A percentile compares a stretch with the other conserved stretches of the same genome.
These are phyloP conservation scores for Luperina testacea DNA, from an alignment of 2,888 invertebrate species.

Conservation along the genomic window DNA sequence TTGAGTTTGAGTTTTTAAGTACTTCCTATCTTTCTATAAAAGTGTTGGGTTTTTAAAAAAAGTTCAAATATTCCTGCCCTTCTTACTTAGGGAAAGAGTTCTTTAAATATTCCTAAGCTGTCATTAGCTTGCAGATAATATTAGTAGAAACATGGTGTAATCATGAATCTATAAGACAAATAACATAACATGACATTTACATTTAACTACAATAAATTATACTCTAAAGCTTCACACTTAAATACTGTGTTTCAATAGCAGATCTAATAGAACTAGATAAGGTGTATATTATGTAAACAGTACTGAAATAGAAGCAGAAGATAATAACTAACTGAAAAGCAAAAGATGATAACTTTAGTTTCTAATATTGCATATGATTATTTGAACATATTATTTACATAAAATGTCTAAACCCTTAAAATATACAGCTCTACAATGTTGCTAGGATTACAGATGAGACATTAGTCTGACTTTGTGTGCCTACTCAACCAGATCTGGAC, in stretches of 20 bases:
- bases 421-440: not conserved
- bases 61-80: not conserved
- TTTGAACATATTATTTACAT: conserved; percentile 12
- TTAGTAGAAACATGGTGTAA: not conserved
- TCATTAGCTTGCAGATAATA: not conserved
- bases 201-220: conserved; percentile 8
- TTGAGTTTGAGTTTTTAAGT: no score
- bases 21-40: not conserved
- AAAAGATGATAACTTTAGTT: not conserved
- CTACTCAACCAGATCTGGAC: conserved; percentile 72
- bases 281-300: conserved; percentile 13
- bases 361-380: conserved; percentile 19
- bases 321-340: conserved; percentile 1
- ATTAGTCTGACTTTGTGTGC: conserved; percentile 34
- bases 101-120: not conserved
- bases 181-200: conserved; percentile 9
- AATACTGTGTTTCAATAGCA: conserved; percentile 21
- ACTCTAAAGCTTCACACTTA: not conserved
- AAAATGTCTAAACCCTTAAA: conserved; percentile 1
- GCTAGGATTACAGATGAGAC: not conserved
- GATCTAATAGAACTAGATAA: conserved; percentile 20
- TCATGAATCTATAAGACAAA: conserved; percentile 1
- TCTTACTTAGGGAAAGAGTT: not conserved
- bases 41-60: not conserved
- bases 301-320: conserved; percentile 8